phyloP scores from a whole-genome alignment of 1,140 invertebrate genomes.

The Coboldia fuscipes region DNA sequence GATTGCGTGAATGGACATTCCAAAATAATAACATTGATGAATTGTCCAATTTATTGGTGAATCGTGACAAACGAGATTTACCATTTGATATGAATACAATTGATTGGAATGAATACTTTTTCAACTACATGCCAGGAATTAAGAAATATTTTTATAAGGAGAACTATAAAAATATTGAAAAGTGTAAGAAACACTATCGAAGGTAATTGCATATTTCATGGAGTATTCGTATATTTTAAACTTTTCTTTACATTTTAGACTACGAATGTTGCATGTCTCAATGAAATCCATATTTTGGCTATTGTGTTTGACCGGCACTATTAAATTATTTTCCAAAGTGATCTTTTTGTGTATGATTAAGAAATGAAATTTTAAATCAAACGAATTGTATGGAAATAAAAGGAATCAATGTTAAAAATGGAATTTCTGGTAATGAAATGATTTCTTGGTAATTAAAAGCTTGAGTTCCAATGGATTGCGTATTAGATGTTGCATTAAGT shows the following conservation, averaged over 20 bases:
- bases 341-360: background rate
- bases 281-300: background rate
- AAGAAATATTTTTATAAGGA: conserved; percentile 31
- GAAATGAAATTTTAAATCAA: no score
- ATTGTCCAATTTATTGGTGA: conserved; percentile 6
- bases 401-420: no score
- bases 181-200: conserved; percentile 20
- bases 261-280: background rate
- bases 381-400: no score
- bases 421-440: no score
- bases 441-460: no score
- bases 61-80: conserved; percentile 8
- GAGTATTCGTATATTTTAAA: background rate
- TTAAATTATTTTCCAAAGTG: background rate
- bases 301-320: background rate
- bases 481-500: no score
- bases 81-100: conserved; percentile 26
- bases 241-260: background rate
- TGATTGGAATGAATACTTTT: conserved; percentile 33
- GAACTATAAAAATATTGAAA: conserved; percentile 16
- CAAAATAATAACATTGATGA: conserved; percentile 20
- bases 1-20: conserved; percentile 19
- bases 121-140: conserved; percentile 29
- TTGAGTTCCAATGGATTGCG: no score
- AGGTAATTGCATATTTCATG: conserved; percentile 10